phyloP scores from a whole-genome alignment of 2,888 invertebrate genomes.

The Argyresthia albistria region DNA sequence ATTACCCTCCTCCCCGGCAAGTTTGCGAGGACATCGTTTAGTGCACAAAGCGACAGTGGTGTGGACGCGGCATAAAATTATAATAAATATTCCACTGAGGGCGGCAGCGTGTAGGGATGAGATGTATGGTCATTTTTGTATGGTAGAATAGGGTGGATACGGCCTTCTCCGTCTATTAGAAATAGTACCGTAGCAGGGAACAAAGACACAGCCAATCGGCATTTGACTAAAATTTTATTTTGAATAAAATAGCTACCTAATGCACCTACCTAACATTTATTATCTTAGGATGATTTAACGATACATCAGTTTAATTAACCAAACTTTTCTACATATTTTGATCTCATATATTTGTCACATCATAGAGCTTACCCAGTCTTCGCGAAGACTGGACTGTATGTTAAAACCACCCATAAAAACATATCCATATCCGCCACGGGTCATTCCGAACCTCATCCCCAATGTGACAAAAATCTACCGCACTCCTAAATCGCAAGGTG shows the following conservation, averaged over 20 bases:
- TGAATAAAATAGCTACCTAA: too few relatives aligned
- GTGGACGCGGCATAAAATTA: conserved; percentile 66
- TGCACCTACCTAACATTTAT: too few relatives aligned
- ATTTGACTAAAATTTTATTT: too few relatives aligned
- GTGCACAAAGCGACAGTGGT: conserved; percentile 38
- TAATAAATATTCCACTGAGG: conserved; percentile 55
- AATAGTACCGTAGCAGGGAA: background rate
- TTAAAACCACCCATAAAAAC: too few relatives aligned
- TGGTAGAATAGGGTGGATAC: background rate
- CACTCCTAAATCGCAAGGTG: conserved; percentile 41
- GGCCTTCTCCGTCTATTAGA: background rate
- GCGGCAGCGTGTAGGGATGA: background rate
- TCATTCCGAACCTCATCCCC: background rate
- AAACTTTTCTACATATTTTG: too few relatives aligned
- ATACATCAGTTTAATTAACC: too few relatives aligned
- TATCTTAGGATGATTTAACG: too few relatives aligned
- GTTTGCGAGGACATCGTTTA: conserved; percentile 58
- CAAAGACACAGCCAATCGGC: background rate
- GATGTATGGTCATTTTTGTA: background rate
- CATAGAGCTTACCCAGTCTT: too few relatives aligned
- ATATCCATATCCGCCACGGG: background rate
- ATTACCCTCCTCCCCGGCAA: conserved; percentile 24
- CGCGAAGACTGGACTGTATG: too few relatives aligned
- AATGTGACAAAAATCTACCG: conserved; percentile 16
- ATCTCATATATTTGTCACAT: too few relatives aligned